Conservation (phyloP, 2,888 invertebrate genomes). For the Lissocephala sabroskyi region DNA sequence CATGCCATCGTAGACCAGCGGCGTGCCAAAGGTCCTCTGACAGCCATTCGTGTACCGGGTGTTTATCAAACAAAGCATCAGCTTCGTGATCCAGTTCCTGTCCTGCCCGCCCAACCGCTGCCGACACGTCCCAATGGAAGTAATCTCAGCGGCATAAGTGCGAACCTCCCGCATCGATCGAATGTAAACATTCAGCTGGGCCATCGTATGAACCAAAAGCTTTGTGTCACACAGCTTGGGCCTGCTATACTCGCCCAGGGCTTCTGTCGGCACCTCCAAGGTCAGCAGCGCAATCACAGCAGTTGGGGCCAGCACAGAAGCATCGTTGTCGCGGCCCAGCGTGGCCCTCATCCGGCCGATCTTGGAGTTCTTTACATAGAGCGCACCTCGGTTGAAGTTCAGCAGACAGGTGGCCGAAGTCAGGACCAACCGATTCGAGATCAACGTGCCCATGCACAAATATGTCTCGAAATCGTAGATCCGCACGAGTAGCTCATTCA, state of each 20-base stretch:
- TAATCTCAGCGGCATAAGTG: background rate
- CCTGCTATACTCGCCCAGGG: background rate
- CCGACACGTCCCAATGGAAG: background rate
- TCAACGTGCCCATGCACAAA: background rate
- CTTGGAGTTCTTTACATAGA: background rate
- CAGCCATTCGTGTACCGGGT: constrained; percentile 1
- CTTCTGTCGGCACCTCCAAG: background rate
- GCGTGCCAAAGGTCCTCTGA: constrained; percentile 18
- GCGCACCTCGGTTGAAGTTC: background rate
- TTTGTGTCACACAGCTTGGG: background rate
- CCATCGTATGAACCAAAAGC: too few relatives aligned
- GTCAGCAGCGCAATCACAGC: background rate
- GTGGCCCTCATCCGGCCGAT: background rate
- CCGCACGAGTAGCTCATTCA: constrained; percentile 21
- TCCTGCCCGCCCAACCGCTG: background rate
- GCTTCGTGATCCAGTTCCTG: background rate
- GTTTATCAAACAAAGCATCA: constrained; percentile 24
- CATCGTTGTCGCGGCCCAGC: too few relatives aligned
- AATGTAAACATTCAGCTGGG: too few relatives aligned
- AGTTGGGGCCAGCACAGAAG: background rate
- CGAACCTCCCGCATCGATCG: background rate
- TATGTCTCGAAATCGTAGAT: background rate
- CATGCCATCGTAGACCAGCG: constrained; percentile 18
- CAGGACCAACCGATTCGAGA: background rate
- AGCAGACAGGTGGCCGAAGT: background rate